A percentile compares a stretch with the other conserved stretches of the same genome.
Evolutionary conservation across 2,113 vertebrate species (phyloP).

Genomic region (Zootoca vivipara): DNA sequence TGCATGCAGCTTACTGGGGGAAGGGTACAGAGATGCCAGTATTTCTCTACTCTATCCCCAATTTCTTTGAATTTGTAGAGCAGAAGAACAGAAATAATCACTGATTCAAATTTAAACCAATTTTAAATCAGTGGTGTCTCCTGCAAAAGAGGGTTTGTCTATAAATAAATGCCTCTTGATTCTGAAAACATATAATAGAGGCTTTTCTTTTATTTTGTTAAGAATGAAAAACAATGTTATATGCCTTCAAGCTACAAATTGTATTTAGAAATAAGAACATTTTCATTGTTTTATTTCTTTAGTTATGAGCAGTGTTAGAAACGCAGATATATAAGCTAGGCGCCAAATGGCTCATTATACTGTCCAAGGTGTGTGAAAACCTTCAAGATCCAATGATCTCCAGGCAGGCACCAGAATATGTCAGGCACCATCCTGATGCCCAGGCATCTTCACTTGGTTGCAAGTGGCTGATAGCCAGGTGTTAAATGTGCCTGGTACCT

Average conservation of each 20-base stretch:
- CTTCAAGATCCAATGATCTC: too few relatives aligned
- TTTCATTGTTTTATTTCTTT: background rate
- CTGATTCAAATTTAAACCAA: background rate
- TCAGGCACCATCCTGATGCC: too few relatives aligned
- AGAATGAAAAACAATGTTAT: background rate
- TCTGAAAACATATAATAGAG: background rate
- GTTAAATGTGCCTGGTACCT: too few relatives aligned
- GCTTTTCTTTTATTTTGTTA: background rate
- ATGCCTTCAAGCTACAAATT: background rate
- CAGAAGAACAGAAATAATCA: background rate
- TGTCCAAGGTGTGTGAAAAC: too few relatives aligned
- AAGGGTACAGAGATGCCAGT: background rate
- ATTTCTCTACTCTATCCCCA: background rate
- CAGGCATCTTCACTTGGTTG: too few relatives aligned
- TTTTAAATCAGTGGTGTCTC: background rate
- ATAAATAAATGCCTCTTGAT: background rate
- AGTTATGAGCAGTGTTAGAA: background rate
- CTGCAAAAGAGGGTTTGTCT: background rate
- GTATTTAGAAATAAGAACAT: background rate
- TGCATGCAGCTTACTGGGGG: background rate
- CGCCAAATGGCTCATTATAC: too few relatives aligned
- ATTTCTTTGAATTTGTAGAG: background rate
- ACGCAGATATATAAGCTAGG: too few relatives aligned
- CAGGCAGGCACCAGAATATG: too few relatives aligned
- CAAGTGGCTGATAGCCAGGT: too few relatives aligned